Percentiles rank a stretch among this genome's conserved stretches.
Conservation (phyloP, 1,140 invertebrate species). For the Popillia japonica region DNA sequence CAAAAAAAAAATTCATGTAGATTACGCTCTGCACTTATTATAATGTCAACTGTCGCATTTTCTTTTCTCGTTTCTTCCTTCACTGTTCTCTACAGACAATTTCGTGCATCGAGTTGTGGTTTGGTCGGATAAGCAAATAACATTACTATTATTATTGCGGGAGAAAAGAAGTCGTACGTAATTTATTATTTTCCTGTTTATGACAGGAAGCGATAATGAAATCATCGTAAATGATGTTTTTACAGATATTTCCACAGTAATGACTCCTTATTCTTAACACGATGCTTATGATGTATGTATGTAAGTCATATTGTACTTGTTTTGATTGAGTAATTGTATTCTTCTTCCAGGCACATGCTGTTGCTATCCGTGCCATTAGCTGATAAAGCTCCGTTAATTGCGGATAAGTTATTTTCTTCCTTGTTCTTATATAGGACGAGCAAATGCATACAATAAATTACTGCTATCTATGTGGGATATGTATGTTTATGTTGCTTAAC, state of each 20-base stretch:
- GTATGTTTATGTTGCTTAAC: neutral
- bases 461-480: conserved; percentile 21
- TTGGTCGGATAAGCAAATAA: conserved; percentile 17
- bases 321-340: conserved; percentile 18
- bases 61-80: neutral
- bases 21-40: conserved; percentile 1
- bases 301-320: neutral
- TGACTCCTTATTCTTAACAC: neutral
- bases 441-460: neutral
- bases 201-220: conserved; percentile 34
- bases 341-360: neutral
- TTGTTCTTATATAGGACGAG: neutral
- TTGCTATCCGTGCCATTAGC: conserved; percentile 17
- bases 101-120: neutral
- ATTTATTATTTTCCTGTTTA: conserved; percentile 32
- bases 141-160: conserved; percentile 27
- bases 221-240: conserved; percentile 12
- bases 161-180: conserved; percentile 1
- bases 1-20: neutral
- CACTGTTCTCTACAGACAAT: neutral
- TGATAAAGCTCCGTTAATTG: neutral
- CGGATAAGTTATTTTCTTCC: conserved; percentile 25
- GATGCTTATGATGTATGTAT: neutral
- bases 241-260: neutral
- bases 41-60: neutral